phyloP scores from a whole-genome alignment of 2,113 vertebrate genomes.

The Nanorana parkeri region DNA sequence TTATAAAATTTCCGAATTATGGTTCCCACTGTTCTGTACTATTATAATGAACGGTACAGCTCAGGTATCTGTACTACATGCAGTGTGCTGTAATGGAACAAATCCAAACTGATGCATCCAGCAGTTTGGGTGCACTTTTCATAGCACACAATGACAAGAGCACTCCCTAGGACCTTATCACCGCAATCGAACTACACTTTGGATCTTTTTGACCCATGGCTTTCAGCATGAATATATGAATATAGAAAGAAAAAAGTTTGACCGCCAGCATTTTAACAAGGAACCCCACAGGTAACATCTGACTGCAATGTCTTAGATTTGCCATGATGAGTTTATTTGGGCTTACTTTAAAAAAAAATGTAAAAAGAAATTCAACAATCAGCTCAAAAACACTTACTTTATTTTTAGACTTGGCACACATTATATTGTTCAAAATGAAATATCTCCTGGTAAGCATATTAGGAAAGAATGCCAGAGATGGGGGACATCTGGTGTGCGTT shows the following conservation, averaged over 20 bases:
- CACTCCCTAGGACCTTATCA: no score
- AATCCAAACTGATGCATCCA: no score
- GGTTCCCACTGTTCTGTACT: no score
- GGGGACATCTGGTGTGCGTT: slow-evolving; percentile 78
- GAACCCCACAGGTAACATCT: slow-evolving; percentile 61
- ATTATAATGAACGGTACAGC: no score
- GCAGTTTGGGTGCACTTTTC: no score
- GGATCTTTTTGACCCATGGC: no score
- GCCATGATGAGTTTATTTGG: slow-evolving; percentile 72
- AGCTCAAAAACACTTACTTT: slow-evolving; percentile 77
- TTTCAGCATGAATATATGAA: no score
- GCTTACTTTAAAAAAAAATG: slow-evolving; percentile 71
- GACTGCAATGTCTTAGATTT: slow-evolving; percentile 74
- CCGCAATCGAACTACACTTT: no score
- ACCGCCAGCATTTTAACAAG: not conserved
- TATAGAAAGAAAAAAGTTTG: not conserved
- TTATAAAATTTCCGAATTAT: no score
- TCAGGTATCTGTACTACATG: no score
- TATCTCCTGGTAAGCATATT: slow-evolving; percentile 68
- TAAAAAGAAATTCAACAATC: slow-evolving; percentile 78
- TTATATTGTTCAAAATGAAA: slow-evolving; percentile 71
- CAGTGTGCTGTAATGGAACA: no score
- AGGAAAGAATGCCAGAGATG: slow-evolving; percentile 70
- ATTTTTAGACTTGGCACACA: slow-evolving; percentile 79
- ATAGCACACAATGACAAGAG: no score